Conservation (phyloP, 1,140 invertebrate species). For the Rhyacophila brunnea region DNA sequence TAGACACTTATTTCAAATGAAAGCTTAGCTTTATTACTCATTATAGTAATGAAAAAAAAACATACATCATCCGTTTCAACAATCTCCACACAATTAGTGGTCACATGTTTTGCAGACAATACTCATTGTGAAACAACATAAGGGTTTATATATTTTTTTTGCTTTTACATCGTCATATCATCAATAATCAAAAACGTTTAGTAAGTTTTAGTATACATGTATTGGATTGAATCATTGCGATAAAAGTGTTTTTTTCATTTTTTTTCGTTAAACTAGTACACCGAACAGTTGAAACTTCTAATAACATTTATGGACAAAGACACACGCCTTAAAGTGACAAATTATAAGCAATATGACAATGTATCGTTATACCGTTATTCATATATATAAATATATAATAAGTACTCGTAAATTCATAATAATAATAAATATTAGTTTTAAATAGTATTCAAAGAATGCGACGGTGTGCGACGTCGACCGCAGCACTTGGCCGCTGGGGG, state of each 20-base stretch:
- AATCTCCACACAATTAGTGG: slow-evolving; percentile 38
- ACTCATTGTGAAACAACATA: slow-evolving; percentile 33
- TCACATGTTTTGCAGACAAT: slow-evolving; percentile 32
- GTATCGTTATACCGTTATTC: slow-evolving; percentile 49
- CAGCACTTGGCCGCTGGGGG: neutral
- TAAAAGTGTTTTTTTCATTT: slow-evolving; percentile 38
- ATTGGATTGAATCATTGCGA: slow-evolving; percentile 36
- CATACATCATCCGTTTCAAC: slow-evolving; percentile 54
- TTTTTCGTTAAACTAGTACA: slow-evolving; percentile 48
- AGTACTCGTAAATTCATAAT: slow-evolving; percentile 49
- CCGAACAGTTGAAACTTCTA: slow-evolving; percentile 52
- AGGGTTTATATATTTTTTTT: slow-evolving; percentile 28
- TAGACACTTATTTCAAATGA: slow-evolving; percentile 53
- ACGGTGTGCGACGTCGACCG: slow-evolving; percentile 31
- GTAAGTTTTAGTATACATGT: slow-evolving; percentile 34
- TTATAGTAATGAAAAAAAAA: slow-evolving; percentile 58
- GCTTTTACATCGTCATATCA: slow-evolving; percentile 32
- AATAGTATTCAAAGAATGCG: slow-evolving; percentile 30
- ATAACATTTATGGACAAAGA: slow-evolving; percentile 57
- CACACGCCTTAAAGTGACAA: slow-evolving; percentile 52
- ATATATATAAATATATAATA: slow-evolving; percentile 34
- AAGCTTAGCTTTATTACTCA: slow-evolving; percentile 59
- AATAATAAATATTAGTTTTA: slow-evolving; percentile 48
- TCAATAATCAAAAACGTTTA: slow-evolving; percentile 32
- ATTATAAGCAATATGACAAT: slow-evolving; percentile 58